phyloP scores from a whole-genome alignment of 2,113 vertebrate species.

The Solenodon paradoxus region DNA sequence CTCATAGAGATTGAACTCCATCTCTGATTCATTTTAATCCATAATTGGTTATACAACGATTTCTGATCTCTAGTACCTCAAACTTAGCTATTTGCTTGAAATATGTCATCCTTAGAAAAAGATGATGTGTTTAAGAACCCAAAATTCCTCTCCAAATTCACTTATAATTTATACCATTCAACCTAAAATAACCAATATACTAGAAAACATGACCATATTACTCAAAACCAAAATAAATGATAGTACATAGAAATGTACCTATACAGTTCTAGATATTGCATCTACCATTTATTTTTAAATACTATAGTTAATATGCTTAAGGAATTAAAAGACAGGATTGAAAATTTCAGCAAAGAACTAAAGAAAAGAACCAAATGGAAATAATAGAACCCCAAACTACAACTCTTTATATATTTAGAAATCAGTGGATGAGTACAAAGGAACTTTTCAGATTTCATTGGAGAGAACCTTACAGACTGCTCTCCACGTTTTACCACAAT shows the following conservation, averaged over 20 bases:
- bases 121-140: neutral
- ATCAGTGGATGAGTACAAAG: neutral
- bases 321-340: neutral
- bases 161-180: neutral
- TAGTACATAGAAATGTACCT: neutral
- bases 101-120: neutral
- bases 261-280: neutral
- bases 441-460: neutral
- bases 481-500: neutral
- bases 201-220: neutral
- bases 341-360: neutral
- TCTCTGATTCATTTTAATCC: neutral
- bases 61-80: neutral
- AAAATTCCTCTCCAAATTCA: neutral
- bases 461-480: neutral
- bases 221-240: neutral
- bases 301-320: neutral
- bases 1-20: neutral
- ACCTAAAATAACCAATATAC: neutral
- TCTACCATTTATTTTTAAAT: neutral
- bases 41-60: neutral
- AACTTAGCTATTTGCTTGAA: neutral
- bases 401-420: neutral
- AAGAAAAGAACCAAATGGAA: neutral
- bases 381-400: neutral